Base-by-base conservation (phyloP, 2,888 invertebrate species). In the Eilema caniola region DNA sequence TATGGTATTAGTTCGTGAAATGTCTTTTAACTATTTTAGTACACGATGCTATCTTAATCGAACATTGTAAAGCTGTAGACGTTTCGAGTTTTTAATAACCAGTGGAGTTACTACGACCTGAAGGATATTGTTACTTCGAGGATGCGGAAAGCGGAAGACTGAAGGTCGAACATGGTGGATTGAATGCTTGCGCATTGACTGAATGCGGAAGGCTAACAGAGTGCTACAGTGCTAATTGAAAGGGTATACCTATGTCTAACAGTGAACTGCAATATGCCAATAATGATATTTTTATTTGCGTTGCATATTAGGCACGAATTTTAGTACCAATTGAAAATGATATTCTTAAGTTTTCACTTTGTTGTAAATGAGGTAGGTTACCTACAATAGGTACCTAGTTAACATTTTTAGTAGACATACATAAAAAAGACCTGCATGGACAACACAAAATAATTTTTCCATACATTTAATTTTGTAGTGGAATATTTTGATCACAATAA, bases 401-500 rank as follows among this genome's bases (percentile, higher is more conserved):
- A 33, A 33, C 31, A 33, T 33, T 33, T 8, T 33, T 33, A 33
- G 8, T 8, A 4, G 8, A 33, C 8, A 4, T 33, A 33, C 8
- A 41, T 16, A 16, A 41, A 41, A 41, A 41, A 14, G 16, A 16
- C 14, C 41, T 41, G 16, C 4, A 5, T 47, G 14, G 28, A 61
- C 11, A 33, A 61, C 31, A 61, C n/a, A 12, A 31, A 20, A 61
- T 28, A 33, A 61, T 31, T 31, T 37, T 62, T 62, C 23, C 61
- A 69, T 61, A 24, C 41, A 41, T 41, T 41, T 25, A 3, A 56
- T n/a, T 31, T 65, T n/a, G 24, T 24, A 23, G 23, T 66, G 57
- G 33, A 66, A 59, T 66, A 65, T 31, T 64, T 53, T 31, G 65
- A 31, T 33, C 37, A 4, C 62, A 62, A 62, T 23, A 62, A 16